Percentiles rank a stretch among this genome's conserved stretches.
These are phyloP conservation scores for Atherinomorus stipes DNA, from an alignment of 2,113 vertebrate species.

Conservation along the genomic window DNA sequence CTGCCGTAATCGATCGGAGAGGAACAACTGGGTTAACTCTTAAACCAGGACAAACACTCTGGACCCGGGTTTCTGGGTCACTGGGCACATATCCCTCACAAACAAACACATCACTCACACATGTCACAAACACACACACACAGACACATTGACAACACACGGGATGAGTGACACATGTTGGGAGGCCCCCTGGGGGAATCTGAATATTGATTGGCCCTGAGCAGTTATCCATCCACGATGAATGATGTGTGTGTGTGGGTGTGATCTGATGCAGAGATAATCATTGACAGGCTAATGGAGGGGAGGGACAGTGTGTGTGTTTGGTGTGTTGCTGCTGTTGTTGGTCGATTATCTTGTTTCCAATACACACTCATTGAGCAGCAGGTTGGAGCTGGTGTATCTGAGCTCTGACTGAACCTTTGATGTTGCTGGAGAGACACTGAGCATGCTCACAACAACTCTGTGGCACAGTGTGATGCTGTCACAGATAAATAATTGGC, in stretches of 20 bases:
- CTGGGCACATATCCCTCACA: conserved; percentile 29
- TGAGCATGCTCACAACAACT: conserved; percentile 45
- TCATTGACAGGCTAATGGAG: conserved; percentile 46
- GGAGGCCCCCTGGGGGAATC: conserved; percentile 43
- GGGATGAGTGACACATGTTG: conserved; percentile 56
- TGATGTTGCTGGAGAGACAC: conserved; percentile 33
- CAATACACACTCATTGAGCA: conserved; percentile 10
- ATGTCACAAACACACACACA: conserved; percentile 10
- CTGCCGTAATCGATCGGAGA: conserved; percentile 37
- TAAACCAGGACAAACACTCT: conserved; percentile 62
- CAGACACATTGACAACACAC: conserved; percentile 15
- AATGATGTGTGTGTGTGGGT: conserved; percentile 12
- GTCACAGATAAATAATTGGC: conserved; percentile 24
- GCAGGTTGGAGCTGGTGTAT: conserved; percentile 48
- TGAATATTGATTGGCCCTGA: conserved; percentile 59
- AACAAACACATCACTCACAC: conserved; percentile 6
- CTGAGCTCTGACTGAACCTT: conserved; percentile 25
- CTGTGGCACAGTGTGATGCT: background rate
- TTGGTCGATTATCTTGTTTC: conserved; percentile 38
- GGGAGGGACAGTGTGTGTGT: conserved; percentile 42
- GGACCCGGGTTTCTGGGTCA: conserved; percentile 66
- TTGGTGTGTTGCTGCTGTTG: conserved; percentile 39
- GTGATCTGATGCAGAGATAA: conserved; percentile 36
- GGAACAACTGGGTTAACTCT: conserved; percentile 57
- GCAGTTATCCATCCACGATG: conserved; percentile 42